Evolutionary conservation across 2,888 invertebrate genomes (phyloP), one percentile per base, ranked within the genome.

Genomic region (Matsumyia berberina): DNA sequence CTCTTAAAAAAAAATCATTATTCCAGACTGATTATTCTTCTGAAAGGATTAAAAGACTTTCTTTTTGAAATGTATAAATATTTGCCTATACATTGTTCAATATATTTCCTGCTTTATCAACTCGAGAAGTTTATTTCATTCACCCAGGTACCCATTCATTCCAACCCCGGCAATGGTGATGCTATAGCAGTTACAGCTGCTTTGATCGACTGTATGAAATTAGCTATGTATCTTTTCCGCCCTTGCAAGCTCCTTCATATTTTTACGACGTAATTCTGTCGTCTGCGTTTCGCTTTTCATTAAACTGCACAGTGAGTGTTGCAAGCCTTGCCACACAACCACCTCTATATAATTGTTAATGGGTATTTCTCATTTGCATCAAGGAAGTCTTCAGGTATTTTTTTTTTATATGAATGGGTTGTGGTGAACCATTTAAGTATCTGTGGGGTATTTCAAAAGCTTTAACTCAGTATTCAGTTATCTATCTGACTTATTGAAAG

Each of bases 401-500:
- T 39, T 39, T 46, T 49, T 51, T 42, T 2, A 12, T 19, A 9
- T 64, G 24, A 58, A 57, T 58, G 37, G 33, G 12, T 58, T n/a
- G 31, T 31, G 67, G 51, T 29, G 37, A 53, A 60, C 17, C 17
- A 58, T 29, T 62, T 57, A 66, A 66, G 72, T 39, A 42, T 15
- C 51, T 42, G 58, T 51, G 49, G 64, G 46, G 49, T 19, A 19
- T 55, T 58, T 57, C 64, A 49, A 37, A 42, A 53, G 69, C 29
- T 31, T 5, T 24, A 15, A 17, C 37, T 6, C 7, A 57, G 12
- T 49, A 3, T 31, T 66, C n/a, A 57, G 60, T 11, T 33, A 19
- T 74, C 33, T 69, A 24, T 69, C 29, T 49, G 17, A 55, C 62
- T 42, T 39, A 80, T 62, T 76, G 39, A 74, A 69, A 55, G 66